These are phyloP conservation scores for Acrocephalus scirpaceus DNA, from an alignment of 2,797 vertebrate genomes.

Conservation along the genomic window DNA sequence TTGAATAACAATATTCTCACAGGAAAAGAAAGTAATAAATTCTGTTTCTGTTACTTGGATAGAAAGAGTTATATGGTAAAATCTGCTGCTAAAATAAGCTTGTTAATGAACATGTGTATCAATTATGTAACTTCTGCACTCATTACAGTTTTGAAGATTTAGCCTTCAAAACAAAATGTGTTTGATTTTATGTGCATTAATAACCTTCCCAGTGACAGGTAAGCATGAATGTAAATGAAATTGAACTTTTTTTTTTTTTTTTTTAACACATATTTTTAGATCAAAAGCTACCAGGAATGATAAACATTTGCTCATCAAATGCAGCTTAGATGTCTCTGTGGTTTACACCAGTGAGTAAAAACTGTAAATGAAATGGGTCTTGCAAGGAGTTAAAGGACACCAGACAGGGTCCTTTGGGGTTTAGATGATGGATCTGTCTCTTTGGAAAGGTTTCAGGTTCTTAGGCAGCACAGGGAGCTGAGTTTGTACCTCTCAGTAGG, in stretches of 20 bases:
- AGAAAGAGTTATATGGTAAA: not conserved
- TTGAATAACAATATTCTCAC: not conserved
- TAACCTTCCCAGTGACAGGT: not conserved
- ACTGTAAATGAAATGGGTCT: not conserved
- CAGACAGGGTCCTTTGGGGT: not conserved
- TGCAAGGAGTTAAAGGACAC: not conserved
- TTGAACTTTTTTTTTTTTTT: not conserved
- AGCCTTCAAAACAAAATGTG: conserved; percentile 9
- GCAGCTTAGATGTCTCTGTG: not conserved
- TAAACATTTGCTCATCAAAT: not conserved
- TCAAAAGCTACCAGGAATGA: not conserved
- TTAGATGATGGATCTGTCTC: not conserved
- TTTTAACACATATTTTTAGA: not conserved
- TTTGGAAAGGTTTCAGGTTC: not conserved
- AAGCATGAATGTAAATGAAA: not conserved
- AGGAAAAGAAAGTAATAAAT: not conserved
- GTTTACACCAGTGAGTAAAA: not conserved
- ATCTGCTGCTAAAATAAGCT: not conserved
- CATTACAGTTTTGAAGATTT: not conserved
- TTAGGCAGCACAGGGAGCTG: not conserved
- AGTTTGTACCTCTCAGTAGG: not conserved
- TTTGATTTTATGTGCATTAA: conserved; percentile 4
- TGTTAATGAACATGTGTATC: not conserved
- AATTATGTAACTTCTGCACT: conserved; percentile 13
- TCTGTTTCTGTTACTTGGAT: not conserved